A percentile compares a stretch with the other conserved stretches of the same genome.
phyloP scores from a whole-genome alignment of 1,140 invertebrate genomes.

The Papilio polyxenes region DNA sequence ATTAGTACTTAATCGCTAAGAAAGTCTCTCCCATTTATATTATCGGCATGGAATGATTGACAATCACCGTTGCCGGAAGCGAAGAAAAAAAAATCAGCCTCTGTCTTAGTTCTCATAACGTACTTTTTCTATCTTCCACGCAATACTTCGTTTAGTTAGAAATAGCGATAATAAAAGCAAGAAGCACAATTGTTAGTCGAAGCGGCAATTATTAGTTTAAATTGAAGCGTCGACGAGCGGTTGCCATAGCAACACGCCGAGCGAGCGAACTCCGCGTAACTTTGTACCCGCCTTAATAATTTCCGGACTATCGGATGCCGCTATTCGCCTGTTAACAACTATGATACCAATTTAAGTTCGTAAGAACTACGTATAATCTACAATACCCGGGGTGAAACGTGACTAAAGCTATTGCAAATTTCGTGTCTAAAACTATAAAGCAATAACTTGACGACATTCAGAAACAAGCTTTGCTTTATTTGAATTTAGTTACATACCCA shows the following conservation, averaged over 20 bases:
- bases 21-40: no score
- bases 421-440: slow-evolving; percentile 29
- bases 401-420: slow-evolving; percentile 21
- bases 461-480: neutral
- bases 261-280: slow-evolving; percentile 45
- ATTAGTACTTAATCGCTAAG: no score
- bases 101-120: neutral
- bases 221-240: slow-evolving; percentile 58
- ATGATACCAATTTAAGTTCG: slow-evolving; percentile 62
- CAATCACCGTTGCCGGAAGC: no score
- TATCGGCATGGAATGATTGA: no score
- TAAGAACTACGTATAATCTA: slow-evolving; percentile 40
- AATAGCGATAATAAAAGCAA: neutral
- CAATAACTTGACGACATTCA: neutral
- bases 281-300: slow-evolving; percentile 61
- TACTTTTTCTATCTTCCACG: neutral
- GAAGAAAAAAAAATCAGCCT: neutral
- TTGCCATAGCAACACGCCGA: slow-evolving; percentile 62
- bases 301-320: slow-evolving; percentile 66
- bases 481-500: neutral
- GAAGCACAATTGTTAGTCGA: slow-evolving; percentile 5
- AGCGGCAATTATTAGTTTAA: slow-evolving; percentile 28
- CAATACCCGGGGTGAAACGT: slow-evolving; percentile 39
- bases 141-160: neutral
- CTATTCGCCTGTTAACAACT: slow-evolving; percentile 60